Evolutionary conservation across 2,888 invertebrate species (phyloP), one percentile per base, ranked within the genome.

Genomic region (Trissolcus japonicus): DNA sequence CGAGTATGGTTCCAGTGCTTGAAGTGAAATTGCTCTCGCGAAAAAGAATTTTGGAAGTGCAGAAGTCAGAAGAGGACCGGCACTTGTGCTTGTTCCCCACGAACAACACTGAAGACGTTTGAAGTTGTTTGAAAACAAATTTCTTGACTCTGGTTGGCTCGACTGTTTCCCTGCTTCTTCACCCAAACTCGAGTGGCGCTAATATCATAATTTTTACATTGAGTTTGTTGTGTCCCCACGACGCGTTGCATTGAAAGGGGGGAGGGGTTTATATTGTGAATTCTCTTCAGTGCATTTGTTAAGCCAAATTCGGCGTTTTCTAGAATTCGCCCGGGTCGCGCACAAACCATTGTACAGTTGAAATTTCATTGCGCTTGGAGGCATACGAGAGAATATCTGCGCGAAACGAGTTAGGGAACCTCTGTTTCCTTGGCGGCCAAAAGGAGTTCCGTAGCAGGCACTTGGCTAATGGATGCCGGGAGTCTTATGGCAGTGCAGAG

Each of bases 391-490:
- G 73, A 72, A 77, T 74, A 75, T 80, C 76, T 73, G 71, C 72
- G 73, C 74, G 73, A 75, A 75, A 73, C 72, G 75, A 79, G 78
- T 76, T 69, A 78, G 80, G 78, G 82, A 83, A 83, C 79, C 82
- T 83, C 82, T 82, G 83, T 84, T 85, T 84, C 83, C 83, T 82
- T 81, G 83, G 84, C 84, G 83, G 85, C 82, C 82, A 86, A 86
- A 86, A 86, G 85, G 85, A 86, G 85, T 84, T 84, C 83, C 82
- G 81, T 78, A 82, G 81, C 82, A 81, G 85, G 86, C 86, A 87
- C 87, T 88, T 85, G 87, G 86, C 88, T 89, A 89, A 89, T 89
- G 89, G 89, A 88, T 88, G 86, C 87, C 80, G 83, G 83, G 83
- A 86, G 86, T 85, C 86, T 85, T 85, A 86, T 81, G 83, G 81